Evolutionary conservation across 64 coral and sea anemone species (phyloP).

Genomic region (Trachythela sp.): DNA sequence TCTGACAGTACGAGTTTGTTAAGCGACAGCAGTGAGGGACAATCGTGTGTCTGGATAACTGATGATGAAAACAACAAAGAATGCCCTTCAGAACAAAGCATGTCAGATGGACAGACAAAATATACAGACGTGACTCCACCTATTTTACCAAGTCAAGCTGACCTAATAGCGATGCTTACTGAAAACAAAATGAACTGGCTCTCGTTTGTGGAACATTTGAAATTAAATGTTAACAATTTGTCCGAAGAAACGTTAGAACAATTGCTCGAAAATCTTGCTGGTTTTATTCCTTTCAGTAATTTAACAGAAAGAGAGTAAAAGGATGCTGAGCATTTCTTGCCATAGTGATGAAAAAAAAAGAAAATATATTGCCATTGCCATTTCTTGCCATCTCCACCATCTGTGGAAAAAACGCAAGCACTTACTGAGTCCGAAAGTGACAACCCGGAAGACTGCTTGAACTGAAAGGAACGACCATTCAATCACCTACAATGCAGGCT

Average conservation of each 20-base stretch:
- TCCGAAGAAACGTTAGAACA: constrained; percentile 23
- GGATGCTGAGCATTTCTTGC: constrained; percentile 27
- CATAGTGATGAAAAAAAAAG: no score
- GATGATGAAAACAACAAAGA: neutral
- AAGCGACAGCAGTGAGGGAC: neutral
- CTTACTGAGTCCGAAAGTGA: constrained; percentile 45
- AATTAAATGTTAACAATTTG: neutral
- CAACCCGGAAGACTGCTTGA: constrained; percentile 26
- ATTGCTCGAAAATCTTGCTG: constrained; percentile 7
- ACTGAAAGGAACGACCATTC: neutral
- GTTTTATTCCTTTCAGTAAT: neutral
- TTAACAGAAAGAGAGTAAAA: constrained; percentile 10
- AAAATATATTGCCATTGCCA: no score
- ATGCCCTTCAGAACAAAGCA: neutral
- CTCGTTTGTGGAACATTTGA: constrained; percentile 29
- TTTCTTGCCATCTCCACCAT: constrained; percentile 22
- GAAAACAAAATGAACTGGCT: constrained; percentile 29
- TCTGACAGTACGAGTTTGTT: neutral
- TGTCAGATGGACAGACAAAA: neutral
- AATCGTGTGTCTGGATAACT: neutral
- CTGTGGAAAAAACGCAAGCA: neutral
- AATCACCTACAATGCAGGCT: neutral
- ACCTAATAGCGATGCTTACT: neutral
- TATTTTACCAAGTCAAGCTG: neutral
- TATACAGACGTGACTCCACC: neutral